Conservation (phyloP, 2,113 vertebrate species). For the Callaeas wilsoni region DNA sequence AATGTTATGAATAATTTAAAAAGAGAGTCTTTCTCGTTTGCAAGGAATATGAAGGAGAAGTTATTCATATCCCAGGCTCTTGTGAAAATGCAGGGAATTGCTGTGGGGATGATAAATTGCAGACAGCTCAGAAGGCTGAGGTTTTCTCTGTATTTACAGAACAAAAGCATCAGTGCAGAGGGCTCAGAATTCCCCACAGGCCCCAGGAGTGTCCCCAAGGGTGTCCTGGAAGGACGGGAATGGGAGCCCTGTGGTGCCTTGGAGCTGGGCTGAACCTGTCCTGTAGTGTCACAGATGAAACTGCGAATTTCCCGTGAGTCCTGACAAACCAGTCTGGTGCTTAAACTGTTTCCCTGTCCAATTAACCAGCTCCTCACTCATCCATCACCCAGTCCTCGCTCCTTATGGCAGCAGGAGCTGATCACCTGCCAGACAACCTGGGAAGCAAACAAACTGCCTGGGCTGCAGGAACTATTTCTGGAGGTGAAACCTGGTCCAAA, state of each 20-base stretch:
- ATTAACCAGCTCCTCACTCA: not conserved
- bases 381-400: not conserved
- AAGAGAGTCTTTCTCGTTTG: not conserved
- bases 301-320: not conserved
- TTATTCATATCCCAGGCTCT: not conserved
- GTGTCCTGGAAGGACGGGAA: not conserved
- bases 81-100: not conserved
- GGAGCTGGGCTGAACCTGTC: not conserved
- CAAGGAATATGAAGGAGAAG: not conserved
- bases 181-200: not conserved
- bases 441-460: not conserved
- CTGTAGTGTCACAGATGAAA: accelerated
- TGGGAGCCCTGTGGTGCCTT: not conserved
- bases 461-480: not conserved
- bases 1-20: conserved; percentile 19
- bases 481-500: not conserved
- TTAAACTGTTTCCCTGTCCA: not conserved
- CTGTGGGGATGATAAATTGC: not conserved
- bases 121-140: not conserved
- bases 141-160: not conserved
- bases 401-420: not conserved
- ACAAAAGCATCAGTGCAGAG: not conserved
- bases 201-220: not conserved
- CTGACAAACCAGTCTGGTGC: not conserved
- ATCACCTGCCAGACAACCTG: not conserved